Evolutionary conservation across 1,140 invertebrate genomes (phyloP).

Genomic region (Coelopa frigida): DNA sequence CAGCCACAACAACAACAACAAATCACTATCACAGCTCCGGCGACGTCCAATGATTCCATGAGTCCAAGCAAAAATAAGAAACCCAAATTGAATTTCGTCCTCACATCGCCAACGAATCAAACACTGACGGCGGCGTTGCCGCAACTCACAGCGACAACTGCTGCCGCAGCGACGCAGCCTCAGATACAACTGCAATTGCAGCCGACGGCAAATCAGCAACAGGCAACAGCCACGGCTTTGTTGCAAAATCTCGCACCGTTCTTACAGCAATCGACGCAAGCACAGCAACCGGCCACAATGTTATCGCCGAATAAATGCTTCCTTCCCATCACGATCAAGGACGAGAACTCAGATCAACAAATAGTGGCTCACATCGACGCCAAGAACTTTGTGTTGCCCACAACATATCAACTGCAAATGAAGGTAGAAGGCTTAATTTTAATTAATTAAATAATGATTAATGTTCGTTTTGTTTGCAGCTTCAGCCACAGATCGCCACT

Average conservation of each 20-base stretch:
- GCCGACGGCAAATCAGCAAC: conserved; percentile 18
- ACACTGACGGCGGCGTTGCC: neutral
- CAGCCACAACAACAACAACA: neutral
- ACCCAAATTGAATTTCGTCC: conserved; percentile 44
- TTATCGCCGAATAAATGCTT: conserved; percentile 37
- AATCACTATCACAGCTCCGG: neutral
- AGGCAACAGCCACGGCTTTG: neutral
- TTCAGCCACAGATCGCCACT: conserved; percentile 34
- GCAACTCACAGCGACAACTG: conserved; percentile 15
- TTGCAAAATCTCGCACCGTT: neutral
- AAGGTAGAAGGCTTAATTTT: conserved; percentile 26
- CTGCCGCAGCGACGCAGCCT: conserved; percentile 18
- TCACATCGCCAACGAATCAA: conserved; percentile 21
- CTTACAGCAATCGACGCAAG: neutral
- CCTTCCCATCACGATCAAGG: conserved; percentile 35
- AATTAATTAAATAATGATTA: too few relatives aligned
- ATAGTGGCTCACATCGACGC: conserved; percentile 40
- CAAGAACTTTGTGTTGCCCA: conserved; percentile 35
- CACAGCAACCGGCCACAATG: conserved; percentile 7
- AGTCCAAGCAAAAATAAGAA: conserved; percentile 31
- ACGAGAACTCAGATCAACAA: conserved; percentile 38
- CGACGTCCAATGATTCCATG: conserved; percentile 9
- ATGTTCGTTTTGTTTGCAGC: conserved; percentile 11
- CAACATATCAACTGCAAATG: conserved; percentile 41
- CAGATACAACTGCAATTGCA: conserved; percentile 39